Evolutionary conservation across 1,140 invertebrate species (phyloP).

Genomic region (Drosophila nasuta): DNA sequence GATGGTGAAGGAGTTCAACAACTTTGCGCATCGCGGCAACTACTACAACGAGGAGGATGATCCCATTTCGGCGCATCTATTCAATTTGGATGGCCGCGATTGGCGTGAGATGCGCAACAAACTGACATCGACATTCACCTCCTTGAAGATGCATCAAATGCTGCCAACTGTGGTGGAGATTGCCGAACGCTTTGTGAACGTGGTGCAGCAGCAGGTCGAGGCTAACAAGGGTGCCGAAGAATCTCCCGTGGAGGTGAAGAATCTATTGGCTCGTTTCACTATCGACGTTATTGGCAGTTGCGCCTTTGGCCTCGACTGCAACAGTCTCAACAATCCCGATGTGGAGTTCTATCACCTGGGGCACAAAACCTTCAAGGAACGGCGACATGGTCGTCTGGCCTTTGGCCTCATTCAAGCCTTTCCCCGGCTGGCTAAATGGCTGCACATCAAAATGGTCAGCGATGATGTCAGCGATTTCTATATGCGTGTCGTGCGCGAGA

Average conservation of each 20-base stretch:
- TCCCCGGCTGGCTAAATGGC: slow-evolving; percentile 45
- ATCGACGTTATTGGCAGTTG: slow-evolving; percentile 88
- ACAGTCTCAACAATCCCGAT: slow-evolving; percentile 86
- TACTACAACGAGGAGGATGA: slow-evolving; percentile 85
- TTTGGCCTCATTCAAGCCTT: slow-evolving; percentile 52
- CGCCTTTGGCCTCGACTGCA: slow-evolving; percentile 87
- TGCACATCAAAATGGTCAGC: slow-evolving; percentile 66
- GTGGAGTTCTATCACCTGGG: slow-evolving; percentile 85
- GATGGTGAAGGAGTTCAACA: slow-evolving; percentile 86
- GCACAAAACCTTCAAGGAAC: slow-evolving; percentile 56
- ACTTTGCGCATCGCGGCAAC: slow-evolving; percentile 85
- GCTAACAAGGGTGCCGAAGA: not conserved
- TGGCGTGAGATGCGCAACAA: slow-evolving; percentile 86
- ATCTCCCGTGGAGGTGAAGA: slow-evolving; percentile 71
- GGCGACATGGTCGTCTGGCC: slow-evolving; percentile 42
- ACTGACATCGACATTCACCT: slow-evolving; percentile 86
- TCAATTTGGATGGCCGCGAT: slow-evolving; percentile 83
- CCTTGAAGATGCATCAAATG: slow-evolving; percentile 87
- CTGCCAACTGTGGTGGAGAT: slow-evolving; percentile 77
- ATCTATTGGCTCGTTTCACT: slow-evolving; percentile 85
- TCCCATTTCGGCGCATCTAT: slow-evolving; percentile 85
- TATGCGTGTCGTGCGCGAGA: slow-evolving; percentile 84
- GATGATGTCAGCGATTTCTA: slow-evolving; percentile 85
- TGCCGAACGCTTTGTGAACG: slow-evolving; percentile 70
- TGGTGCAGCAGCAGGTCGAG: slow-evolving; percentile 56